Percentiles rank a stretch among this genome's conserved stretches.
Conservation (phyloP, 2,888 invertebrate genomes). For the Hemaris fuciformis region DNA sequence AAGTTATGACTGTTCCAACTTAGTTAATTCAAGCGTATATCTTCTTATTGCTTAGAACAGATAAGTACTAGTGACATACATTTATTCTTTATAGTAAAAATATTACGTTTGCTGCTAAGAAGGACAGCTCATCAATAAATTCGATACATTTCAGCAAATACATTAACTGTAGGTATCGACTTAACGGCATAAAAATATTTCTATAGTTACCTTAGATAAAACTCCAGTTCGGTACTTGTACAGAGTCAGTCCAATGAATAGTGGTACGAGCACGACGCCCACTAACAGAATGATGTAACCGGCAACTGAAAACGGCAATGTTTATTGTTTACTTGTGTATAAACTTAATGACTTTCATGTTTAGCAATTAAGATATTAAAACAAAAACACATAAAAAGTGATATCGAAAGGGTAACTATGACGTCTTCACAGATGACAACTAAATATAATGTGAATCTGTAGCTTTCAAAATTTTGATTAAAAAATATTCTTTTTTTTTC, state of each 20-base stretch:
- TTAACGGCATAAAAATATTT: not conserved
- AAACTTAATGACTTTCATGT: conserved; percentile 2
- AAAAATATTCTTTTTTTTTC: too few species aligned
- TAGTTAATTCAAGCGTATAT: too few species aligned
- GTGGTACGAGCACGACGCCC: conserved; percentile 60
- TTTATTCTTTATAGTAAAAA: too few species aligned
- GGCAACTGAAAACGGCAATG: conserved; percentile 50
- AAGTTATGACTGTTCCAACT: too few species aligned
- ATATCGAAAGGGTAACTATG: too few species aligned
- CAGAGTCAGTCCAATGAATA: conserved; percentile 46
- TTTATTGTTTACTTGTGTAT: not conserved
- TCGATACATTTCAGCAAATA: not conserved
- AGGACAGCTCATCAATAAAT: too few species aligned
- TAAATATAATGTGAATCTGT: too few species aligned
- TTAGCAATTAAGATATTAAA: not conserved
- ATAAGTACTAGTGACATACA: too few species aligned
- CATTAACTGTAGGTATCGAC: not conserved
- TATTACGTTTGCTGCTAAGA: too few species aligned
- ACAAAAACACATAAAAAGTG: too few species aligned
- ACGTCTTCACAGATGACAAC: too few species aligned
- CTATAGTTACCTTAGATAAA: conserved; percentile 38
- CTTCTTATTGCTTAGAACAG: conserved; percentile 1
- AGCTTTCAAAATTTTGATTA: too few species aligned
- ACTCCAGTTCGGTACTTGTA: conserved; percentile 50
- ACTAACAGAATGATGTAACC: conserved; percentile 61